Percentiles rank a stretch among this genome's conserved stretches.
phyloP scores from a whole-genome alignment of 2,797 vertebrate species.

The Falco berigora region DNA sequence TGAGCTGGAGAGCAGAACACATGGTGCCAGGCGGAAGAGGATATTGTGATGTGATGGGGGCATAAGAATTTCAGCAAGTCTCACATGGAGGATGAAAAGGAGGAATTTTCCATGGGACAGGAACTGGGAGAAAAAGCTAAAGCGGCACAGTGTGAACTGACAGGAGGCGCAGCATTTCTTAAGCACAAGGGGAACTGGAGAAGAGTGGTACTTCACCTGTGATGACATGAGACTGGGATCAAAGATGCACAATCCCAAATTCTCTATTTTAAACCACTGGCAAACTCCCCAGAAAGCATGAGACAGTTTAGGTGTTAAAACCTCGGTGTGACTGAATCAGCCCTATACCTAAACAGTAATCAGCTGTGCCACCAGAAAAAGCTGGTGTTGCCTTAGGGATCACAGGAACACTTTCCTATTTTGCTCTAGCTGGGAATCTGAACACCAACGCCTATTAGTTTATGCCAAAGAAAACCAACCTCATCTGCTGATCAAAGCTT shows the following conservation, averaged over 20 bases:
- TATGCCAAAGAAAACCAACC: background rate
- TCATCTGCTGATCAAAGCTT: background rate
- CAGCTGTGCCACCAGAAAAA: background rate
- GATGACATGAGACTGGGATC: background rate
- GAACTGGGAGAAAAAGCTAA: background rate
- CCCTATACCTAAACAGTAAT: background rate
- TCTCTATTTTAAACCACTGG: background rate
- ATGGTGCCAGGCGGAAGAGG: accelerated
- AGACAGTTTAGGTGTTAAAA: background rate
- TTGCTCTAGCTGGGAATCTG: background rate
- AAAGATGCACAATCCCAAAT: background rate
- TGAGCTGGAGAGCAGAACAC: background rate
- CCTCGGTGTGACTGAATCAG: background rate
- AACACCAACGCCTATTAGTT: background rate
- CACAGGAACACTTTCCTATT: background rate
- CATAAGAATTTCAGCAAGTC: background rate
- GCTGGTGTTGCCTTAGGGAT: background rate
- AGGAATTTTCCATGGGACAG: background rate
- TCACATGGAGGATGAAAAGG: background rate
- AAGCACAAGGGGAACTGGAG: background rate
- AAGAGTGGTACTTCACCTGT: background rate
- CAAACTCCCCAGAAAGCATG: background rate
- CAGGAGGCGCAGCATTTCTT: background rate
- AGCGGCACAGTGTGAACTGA: background rate
- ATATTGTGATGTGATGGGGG: accelerated